These are phyloP conservation scores for Pocillopora verrucosa DNA, from an alignment of 64 coral and sea anemone genomes.

Conservation along the genomic window DNA sequence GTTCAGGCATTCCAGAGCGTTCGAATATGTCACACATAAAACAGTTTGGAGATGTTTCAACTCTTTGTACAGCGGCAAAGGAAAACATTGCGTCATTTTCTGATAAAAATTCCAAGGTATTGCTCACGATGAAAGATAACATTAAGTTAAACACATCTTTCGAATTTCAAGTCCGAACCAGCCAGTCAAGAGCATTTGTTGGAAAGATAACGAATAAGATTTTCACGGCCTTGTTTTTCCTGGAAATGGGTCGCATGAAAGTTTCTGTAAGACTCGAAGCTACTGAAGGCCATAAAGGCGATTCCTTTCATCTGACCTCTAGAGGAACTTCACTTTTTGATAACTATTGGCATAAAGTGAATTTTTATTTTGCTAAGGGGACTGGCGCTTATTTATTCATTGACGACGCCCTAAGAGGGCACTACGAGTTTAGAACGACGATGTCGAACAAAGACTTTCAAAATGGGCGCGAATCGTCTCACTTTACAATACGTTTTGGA, in stretches of 20 bases:
- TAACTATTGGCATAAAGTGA: conserved; percentile 9
- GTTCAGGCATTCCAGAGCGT: not conserved
- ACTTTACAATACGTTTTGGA: not conserved
- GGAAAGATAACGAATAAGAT: not conserved
- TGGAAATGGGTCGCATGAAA: conserved; percentile 1
- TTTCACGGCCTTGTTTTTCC: not conserved
- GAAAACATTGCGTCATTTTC: not conserved
- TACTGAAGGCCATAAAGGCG: not conserved
- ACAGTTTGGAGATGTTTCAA: conserved; percentile 11
- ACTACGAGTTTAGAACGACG: not conserved
- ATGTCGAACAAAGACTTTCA: not conserved
- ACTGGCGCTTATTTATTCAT: not conserved
- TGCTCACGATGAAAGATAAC: not conserved
- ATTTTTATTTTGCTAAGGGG: not conserved
- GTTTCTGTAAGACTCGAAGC: not conserved
- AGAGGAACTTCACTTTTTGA: not conserved
- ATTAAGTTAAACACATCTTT: not conserved
- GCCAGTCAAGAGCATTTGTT: not conserved
- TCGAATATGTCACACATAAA: not conserved
- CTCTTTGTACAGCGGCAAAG: not conserved
- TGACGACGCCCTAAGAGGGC: not conserved
- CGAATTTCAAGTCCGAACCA: conserved; percentile 13
- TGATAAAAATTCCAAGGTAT: conserved; percentile 3
- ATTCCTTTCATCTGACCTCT: conserved; percentile 4
- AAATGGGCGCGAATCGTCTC: not conserved